A percentile compares a stretch with the other conserved stretches of the same genome.
Conservation (phyloP, 2,113 vertebrate species). For the Sander lucioperca region DNA sequence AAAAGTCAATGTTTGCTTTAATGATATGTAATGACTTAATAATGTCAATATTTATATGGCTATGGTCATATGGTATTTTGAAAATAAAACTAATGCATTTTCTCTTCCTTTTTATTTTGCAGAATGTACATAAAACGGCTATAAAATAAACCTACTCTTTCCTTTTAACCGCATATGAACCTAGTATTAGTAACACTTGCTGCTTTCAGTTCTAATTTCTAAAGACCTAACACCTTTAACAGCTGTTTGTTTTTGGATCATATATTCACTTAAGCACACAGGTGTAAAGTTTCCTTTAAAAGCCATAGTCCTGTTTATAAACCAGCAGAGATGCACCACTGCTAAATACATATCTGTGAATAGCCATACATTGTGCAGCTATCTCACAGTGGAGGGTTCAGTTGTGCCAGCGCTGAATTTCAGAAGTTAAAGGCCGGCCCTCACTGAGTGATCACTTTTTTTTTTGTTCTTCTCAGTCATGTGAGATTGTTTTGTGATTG, state of each 20-base stretch:
- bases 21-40: slow-evolving; percentile 8
- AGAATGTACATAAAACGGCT: background rate
- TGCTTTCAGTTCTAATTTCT: slow-evolving; percentile 3
- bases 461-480: slow-evolving; percentile 4
- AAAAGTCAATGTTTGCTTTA: slow-evolving; percentile 14
- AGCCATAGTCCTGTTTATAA: background rate
- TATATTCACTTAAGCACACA: background rate
- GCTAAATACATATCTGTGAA: slow-evolving; percentile 11
- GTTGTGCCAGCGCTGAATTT: slow-evolving; percentile 23
- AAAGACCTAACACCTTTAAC: background rate
- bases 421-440: slow-evolving; percentile 28
- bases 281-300: slow-evolving; percentile 20
- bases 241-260: background rate
- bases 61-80: background rate
- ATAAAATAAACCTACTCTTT: background rate
- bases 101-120: background rate
- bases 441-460: background rate
- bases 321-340: background rate
- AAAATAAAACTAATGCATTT: background rate
- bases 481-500: slow-evolving; percentile 37
- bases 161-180: background rate
- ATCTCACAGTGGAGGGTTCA: slow-evolving; percentile 14
- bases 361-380: slow-evolving; percentile 20
- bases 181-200: background rate
- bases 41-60: background rate